phyloP scores from a whole-genome alignment of 2,888 invertebrate genomes.

The Brenthis hecate region DNA sequence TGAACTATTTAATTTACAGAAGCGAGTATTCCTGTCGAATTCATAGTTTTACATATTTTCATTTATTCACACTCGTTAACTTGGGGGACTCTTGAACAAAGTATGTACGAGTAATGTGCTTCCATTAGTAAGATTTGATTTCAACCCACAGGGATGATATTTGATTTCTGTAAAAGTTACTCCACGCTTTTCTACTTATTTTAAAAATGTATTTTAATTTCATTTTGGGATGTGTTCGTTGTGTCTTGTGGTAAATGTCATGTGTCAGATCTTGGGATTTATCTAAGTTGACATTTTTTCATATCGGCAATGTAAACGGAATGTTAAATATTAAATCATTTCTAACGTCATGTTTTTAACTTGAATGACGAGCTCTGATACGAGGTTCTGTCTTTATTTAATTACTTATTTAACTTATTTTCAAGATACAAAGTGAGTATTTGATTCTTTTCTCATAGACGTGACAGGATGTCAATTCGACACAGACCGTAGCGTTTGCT shows the following conservation, averaged over 20 bases:
- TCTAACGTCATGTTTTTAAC: too few relatives aligned
- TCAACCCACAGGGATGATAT: conserved; percentile 20
- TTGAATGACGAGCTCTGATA: too few relatives aligned
- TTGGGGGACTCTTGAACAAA: conserved; percentile 6
- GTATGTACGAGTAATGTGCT: conserved; percentile 3
- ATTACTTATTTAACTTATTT: too few relatives aligned
- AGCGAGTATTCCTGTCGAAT: background rate
- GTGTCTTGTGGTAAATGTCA: background rate
- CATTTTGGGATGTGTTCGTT: background rate
- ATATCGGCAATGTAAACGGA: too few relatives aligned
- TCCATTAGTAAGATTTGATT: conserved; percentile 28
- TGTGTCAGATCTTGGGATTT: background rate
- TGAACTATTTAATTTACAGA: background rate
- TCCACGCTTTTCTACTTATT: background rate
- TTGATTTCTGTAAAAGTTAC: conserved; percentile 8
- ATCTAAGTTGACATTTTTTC: background rate
- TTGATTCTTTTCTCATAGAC: too few relatives aligned
- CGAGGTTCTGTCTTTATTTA: too few relatives aligned
- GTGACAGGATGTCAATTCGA: too few relatives aligned
- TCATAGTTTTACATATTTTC: conserved; percentile 19
- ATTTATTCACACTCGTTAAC: background rate
- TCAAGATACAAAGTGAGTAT: too few relatives aligned
- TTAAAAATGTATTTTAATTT: conserved; percentile 6
- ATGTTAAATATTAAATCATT: too few relatives aligned
- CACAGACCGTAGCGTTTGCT: too few relatives aligned